Conservation (phyloP, 2,113 vertebrate species). For the Micronisus gabar region DNA sequence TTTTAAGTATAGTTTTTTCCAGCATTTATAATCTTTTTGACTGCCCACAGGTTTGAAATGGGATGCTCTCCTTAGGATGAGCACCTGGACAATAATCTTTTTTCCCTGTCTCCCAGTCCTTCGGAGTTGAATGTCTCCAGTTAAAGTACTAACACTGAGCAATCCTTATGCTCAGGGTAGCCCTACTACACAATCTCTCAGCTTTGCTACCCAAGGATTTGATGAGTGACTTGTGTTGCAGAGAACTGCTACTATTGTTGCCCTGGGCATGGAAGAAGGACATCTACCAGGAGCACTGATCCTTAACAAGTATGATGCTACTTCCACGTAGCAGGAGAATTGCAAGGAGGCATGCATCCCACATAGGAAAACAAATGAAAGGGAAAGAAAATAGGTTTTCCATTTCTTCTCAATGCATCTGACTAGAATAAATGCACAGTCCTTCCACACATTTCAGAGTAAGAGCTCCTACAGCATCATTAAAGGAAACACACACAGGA, state of each 20-base stretch:
- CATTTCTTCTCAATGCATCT: neutral
- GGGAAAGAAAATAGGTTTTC: neutral
- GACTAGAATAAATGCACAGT: neutral
- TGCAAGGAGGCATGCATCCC: neutral
- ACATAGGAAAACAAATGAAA: neutral
- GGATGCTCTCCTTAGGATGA: neutral
- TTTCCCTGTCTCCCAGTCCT: neutral
- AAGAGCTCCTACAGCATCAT: fast-evolving
- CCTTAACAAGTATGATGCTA: neutral
- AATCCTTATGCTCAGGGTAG: neutral
- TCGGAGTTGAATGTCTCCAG: neutral
- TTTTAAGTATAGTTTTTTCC: neutral
- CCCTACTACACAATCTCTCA: neutral
- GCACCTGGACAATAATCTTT: neutral
- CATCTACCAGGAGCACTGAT: neutral
- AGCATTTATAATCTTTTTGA: neutral
- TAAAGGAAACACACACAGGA: neutral
- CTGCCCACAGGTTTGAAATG: neutral
- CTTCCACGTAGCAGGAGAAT: neutral
- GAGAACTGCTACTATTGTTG: neutral
- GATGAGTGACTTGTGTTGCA: neutral
- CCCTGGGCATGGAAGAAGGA: neutral
- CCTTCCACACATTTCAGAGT: neutral
- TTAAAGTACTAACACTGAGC: neutral
- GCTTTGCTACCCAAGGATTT: neutral